Evolutionary conservation across 2,888 invertebrate genomes (phyloP).

Genomic region (Caenorhabditis auriculariae): DNA sequence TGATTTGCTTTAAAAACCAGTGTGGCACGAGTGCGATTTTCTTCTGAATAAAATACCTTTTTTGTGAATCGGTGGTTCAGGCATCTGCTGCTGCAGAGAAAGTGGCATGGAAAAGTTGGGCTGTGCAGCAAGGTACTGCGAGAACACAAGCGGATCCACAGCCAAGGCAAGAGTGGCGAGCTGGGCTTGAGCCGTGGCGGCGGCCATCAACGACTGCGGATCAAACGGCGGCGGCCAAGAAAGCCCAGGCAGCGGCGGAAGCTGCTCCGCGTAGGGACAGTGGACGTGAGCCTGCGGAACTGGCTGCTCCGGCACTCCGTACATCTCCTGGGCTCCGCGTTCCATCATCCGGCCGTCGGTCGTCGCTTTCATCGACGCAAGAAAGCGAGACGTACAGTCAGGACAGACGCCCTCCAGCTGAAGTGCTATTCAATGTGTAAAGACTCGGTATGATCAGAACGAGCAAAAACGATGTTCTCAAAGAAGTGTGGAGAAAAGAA

Average conservation of each 20-base stretch:
- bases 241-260: conserved; percentile 9
- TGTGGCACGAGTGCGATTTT: no score
- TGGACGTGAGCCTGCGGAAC: not conserved
- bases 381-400: conserved; percentile 30
- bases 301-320: not conserved
- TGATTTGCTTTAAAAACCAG: no score
- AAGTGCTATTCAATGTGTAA: no score
- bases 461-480: no score
- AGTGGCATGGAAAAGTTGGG: conserved; percentile 21
- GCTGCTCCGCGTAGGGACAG: conserved; percentile 2
- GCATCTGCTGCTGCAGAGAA: no score
- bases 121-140: conserved; percentile 33
- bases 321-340: not conserved
- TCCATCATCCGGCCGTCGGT: not conserved
- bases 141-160: conserved; percentile 32
- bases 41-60: no score
- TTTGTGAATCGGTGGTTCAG: conserved; percentile 28
- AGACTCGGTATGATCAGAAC: no score
- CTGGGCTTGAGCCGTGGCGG: conserved; percentile 26
- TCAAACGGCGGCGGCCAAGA: conserved; percentile 23
- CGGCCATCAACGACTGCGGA: conserved; percentile 24
- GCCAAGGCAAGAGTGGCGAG: conserved; percentile 31
- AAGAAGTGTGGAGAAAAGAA: no score
- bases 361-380: conserved; percentile 19
- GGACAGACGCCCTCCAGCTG: conserved; percentile 46